Evolutionary conservation across 2,797 vertebrate genomes (phyloP).

Genomic region (Perodicticus potto): DNA sequence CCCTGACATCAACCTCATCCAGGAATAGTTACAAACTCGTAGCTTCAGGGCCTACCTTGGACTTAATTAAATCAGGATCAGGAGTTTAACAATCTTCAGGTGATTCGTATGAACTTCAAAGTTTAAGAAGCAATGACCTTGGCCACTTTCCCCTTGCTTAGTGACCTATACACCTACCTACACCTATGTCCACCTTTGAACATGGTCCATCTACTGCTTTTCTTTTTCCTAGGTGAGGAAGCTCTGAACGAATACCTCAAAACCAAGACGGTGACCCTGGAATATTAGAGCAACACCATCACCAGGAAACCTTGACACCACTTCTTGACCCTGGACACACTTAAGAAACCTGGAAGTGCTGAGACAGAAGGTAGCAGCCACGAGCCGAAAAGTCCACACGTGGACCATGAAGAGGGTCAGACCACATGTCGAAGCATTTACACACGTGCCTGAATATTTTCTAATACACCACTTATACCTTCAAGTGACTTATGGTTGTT

Average conservation of each 20-base stretch:
- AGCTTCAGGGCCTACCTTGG: rapidly evolving
- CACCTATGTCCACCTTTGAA: background rate
- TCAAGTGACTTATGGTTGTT: background rate
- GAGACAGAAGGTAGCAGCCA: background rate
- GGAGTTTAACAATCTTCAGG: background rate
- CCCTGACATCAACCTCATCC: background rate
- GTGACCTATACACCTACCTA: background rate
- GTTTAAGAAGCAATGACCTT: no score
- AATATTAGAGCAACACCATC: constrained; percentile 90
- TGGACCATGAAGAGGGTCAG: background rate
- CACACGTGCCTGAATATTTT: background rate
- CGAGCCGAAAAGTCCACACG: background rate
- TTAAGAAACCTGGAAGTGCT: background rate
- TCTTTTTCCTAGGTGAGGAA: constrained; percentile 92
- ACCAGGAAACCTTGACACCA: background rate
- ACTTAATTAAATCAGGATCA: background rate
- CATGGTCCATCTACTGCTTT: background rate
- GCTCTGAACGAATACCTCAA: constrained; percentile 97
- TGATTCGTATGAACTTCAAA: background rate
- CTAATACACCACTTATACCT: constrained; percentile 40
- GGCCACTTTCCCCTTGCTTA: background rate
- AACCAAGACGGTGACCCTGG: constrained; percentile 98
- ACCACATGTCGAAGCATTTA: background rate
- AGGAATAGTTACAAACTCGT: background rate
- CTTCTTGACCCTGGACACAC: background rate